Conservation (phyloP, 2,888 invertebrate species). For the Acholoe squamosa region DNA sequence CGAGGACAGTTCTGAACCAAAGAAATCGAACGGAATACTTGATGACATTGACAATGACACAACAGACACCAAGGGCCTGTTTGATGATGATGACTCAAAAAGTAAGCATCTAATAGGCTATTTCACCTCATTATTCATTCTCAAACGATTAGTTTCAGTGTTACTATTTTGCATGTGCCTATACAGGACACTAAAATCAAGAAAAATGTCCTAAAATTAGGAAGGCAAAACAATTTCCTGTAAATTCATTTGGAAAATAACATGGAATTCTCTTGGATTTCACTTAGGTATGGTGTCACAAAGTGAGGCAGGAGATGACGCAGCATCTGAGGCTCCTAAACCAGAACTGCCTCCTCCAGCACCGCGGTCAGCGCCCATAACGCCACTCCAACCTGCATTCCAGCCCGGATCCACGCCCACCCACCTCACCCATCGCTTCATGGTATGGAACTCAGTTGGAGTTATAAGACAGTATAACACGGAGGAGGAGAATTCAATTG, state of each 20-base stretch:
- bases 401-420: conserved; percentile 94
- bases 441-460: conserved; percentile 96
- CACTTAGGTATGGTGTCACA: neutral
- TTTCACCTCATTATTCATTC: neutral
- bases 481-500: conserved; percentile 91
- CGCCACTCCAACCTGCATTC: conserved; percentile 89
- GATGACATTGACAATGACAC: neutral
- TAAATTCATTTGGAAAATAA: too few species aligned
- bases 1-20: conserved; percentile 17
- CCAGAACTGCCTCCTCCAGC: conserved; percentile 7
- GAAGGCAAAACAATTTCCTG: too few species aligned
- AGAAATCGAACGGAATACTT: neutral
- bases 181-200: too few species aligned
- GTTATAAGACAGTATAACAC: conserved; percentile 91
- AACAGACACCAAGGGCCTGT: conserved; percentile 10
- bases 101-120: neutral
- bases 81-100: conserved; percentile 65
- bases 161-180: neutral
- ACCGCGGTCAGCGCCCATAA: conserved; percentile 73
- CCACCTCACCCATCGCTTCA: conserved; percentile 91
- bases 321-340: neutral
- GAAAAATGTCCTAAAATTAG: too few species aligned
- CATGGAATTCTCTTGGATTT: too few species aligned
- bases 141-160: neutral
- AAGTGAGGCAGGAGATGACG: conserved; percentile 54